Evolutionary conservation across 2,888 invertebrate species (phyloP), one percentile per base, ranked within the genome.

Genomic region (Dexiosoma caninum): DNA sequence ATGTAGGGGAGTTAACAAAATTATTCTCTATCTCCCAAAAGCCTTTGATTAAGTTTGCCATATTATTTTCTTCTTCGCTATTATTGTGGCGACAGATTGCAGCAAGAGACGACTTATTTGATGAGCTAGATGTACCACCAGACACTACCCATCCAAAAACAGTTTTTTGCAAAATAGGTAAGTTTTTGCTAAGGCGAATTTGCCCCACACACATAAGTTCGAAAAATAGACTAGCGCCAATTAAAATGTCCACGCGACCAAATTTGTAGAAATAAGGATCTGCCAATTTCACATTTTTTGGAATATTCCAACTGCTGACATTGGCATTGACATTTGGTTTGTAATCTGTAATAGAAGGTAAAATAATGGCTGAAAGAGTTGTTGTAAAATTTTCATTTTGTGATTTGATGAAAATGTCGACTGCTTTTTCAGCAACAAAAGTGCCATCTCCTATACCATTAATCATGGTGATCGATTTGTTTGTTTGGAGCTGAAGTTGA

Each of bases 131-230:
- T 8, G 60, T 35, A 40, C 78, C 67, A 35, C 80, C 83, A 53
- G 78, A 70, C 4, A 82, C 76, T 16, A 83, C 53, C 82, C 83
- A 84, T 5, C 83, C 82, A 10, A 83, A 75, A 42, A 77, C 57
- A 2, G 77, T 27, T 83, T 79, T 82, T 77, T 84, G 82, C 12
- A 83, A 42, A 4, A 77, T 23, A n/a, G 83, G 82, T 37, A 83
- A 49, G 42, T 74, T 72, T 0, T 60, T 12, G 8, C 16, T 62
- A 7, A 83, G 23, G 6, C 60, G 62, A 40, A 83, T 82, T 67
- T 84, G 80, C 4, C 83, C 83, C 71, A 84, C 79, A 51, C 67
- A 82, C 37, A 84, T 59, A 6, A 83, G 23, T 12, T 83, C 78
- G 55, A 76, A 83, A 69, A 84, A 83, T 16, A 82, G 9, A 19